Conservation (phyloP, 1,140 invertebrate species). For the Glossosoma conforme region DNA sequence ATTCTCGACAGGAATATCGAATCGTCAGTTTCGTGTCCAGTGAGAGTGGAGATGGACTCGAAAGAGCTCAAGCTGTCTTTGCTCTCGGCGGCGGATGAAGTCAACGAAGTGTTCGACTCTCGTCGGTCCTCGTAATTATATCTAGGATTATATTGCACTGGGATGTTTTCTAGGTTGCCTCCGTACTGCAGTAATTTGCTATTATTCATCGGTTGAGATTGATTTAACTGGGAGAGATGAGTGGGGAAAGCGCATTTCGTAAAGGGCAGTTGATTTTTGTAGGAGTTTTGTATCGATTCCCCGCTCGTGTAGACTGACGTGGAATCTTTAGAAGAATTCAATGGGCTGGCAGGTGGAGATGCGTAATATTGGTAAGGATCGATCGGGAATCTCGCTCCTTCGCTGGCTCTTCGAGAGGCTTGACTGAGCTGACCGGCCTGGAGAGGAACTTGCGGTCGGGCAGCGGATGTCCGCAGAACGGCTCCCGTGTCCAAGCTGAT, state of each 20-base stretch:
- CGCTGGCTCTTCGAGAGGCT: constrained; percentile 46
- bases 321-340: constrained; percentile 25
- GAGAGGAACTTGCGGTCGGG: constrained; percentile 50
- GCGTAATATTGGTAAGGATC: constrained; percentile 20
- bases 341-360: constrained; percentile 28
- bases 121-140: constrained; percentile 40
- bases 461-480: constrained; percentile 18
- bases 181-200: constrained; percentile 18
- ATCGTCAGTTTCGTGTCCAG: constrained; percentile 61
- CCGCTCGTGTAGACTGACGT: constrained; percentile 23
- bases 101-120: constrained; percentile 55
- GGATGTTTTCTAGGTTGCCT: constrained; percentile 20
- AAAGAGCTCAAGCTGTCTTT: constrained; percentile 61
- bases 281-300: constrained; percentile 20
- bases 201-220: constrained; percentile 11
- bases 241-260: constrained; percentile 17
- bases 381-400: constrained; percentile 37
- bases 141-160: constrained; percentile 23
- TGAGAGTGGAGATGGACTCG: constrained; percentile 61
- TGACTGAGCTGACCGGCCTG: constrained; percentile 42
- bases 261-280: constrained; percentile 23
- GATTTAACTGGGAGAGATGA: constrained; percentile 8
- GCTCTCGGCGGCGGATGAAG: constrained; percentile 54
- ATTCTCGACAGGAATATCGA: constrained; percentile 66
- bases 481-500: constrained; percentile 1